A percentile compares a stretch with the other conserved stretches of the same genome.
These are phyloP conservation scores for Sceliomorpha sp. DNA, from an alignment of 2,888 invertebrate species.

Conservation along the genomic window DNA sequence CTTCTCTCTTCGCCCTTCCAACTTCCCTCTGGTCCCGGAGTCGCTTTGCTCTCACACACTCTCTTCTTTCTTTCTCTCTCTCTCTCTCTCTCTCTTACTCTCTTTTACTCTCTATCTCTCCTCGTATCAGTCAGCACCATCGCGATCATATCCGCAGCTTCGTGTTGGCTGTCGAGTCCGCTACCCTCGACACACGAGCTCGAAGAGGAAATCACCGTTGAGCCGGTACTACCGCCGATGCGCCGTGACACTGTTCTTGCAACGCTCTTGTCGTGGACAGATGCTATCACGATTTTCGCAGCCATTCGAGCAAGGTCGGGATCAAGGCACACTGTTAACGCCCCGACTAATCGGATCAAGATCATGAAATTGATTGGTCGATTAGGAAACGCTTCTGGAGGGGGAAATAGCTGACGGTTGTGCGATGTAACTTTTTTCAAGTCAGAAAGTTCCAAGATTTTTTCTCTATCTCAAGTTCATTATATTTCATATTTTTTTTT, in stretches of 20 bases:
- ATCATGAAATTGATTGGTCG: too few species aligned
- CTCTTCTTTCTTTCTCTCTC: constrained; percentile 24
- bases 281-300: constrained; percentile 14
- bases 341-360: too few species aligned
- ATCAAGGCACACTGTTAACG: not conserved
- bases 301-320: constrained; percentile 1
- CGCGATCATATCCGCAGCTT: constrained; percentile 17
- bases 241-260: constrained; percentile 13
- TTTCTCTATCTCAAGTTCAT: too few species aligned
- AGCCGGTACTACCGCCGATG: constrained; percentile 4
- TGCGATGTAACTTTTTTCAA: too few species aligned
- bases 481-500: too few species aligned
- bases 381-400: too few species aligned
- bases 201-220: constrained; percentile 8
- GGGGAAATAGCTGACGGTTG: too few species aligned
- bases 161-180: constrained; percentile 9
- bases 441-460: too few species aligned
- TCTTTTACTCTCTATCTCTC: constrained; percentile 13
- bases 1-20: constrained; percentile 35
- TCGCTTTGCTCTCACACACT: constrained; percentile 5
- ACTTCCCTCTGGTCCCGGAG: constrained; percentile 24
- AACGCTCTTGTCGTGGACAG: not conserved
- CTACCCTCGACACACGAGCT: constrained; percentile 23
- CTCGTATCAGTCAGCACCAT: constrained; percentile 42
- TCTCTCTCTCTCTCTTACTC: too few species aligned